Percentiles rank a stretch among this genome's conserved stretches.
Evolutionary conservation across 2,113 vertebrate genomes (phyloP).

Genomic region (Chinchilla lanigera): DNA sequence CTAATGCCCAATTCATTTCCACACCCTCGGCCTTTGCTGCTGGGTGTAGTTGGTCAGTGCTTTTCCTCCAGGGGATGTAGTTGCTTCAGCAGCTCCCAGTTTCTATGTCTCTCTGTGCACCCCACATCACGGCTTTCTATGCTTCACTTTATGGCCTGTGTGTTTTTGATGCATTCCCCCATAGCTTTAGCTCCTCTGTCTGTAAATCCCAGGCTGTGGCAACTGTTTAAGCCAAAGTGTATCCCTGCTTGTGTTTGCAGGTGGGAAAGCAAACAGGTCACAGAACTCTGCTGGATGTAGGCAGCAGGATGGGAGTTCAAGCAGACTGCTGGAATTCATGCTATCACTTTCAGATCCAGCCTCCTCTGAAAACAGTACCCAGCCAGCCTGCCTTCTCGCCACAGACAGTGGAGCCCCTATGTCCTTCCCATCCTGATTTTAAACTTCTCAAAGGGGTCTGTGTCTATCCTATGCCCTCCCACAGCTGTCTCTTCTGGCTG

Average conservation of each 20-base stretch:
- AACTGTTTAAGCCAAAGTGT: not conserved
- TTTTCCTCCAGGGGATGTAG: not conserved
- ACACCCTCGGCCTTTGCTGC: not conserved
- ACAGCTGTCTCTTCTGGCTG: not conserved
- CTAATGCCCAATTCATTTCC: not conserved
- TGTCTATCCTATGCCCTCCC: not conserved
- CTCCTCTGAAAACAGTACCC: not conserved
- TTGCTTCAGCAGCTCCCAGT: not conserved
- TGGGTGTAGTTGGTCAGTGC: not conserved
- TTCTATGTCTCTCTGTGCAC: not conserved
- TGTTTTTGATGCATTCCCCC: not conserved
- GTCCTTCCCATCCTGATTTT: not conserved
- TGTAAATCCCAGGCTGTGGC: not conserved
- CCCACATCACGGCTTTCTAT: not conserved
- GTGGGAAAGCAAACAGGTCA: not conserved
- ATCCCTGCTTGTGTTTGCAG: not conserved
- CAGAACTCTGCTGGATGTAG: not conserved
- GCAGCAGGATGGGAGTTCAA: not conserved
- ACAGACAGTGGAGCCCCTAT: not conserved
- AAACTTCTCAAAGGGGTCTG: not conserved
- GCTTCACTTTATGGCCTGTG: not conserved
- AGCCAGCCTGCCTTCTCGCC: not conserved
- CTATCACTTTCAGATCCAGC: not conserved
- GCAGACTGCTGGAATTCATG: not conserved
- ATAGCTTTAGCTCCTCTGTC: not conserved